Evolutionary conservation across 2,113 vertebrate species (phyloP).

Genomic region (Apus apus): DNA sequence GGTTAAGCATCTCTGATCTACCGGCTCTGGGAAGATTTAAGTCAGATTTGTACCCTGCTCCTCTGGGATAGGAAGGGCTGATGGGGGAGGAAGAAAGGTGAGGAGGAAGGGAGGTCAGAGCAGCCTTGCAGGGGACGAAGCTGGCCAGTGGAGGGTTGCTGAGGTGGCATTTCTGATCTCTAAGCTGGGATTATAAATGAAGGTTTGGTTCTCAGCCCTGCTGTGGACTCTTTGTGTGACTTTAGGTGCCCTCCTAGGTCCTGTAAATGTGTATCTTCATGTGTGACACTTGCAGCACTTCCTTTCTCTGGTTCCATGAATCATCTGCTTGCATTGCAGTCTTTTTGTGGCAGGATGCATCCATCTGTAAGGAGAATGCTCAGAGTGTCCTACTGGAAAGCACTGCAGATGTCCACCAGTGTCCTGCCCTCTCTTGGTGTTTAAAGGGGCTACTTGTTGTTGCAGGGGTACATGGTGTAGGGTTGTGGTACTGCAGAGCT

Average conservation of each 20-base stretch:
- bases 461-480: fast-evolving
- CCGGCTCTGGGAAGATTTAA: neutral
- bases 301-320: neutral
- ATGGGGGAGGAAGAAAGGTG: neutral
- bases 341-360: neutral
- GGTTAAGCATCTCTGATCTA: neutral
- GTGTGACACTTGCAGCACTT: neutral
- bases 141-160: neutral
- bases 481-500: neutral
- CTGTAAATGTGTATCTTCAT: neutral
- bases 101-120: neutral
- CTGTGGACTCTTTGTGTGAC: neutral
- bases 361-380: neutral
- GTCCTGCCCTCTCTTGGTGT: neutral
- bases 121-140: neutral
- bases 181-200: neutral
- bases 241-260: neutral
- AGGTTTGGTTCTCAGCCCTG: neutral
- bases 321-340: slow-evolving; percentile 44
- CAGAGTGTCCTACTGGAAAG: neutral
- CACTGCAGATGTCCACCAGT: neutral
- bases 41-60: neutral
- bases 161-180: neutral
- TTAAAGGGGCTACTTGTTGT: neutral
- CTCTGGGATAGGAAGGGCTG: neutral